A percentile compares a stretch with the other conserved stretches of the same genome.
Conservation (phyloP, 2,888 invertebrate genomes). For the Hanleya hanleyi region DNA sequence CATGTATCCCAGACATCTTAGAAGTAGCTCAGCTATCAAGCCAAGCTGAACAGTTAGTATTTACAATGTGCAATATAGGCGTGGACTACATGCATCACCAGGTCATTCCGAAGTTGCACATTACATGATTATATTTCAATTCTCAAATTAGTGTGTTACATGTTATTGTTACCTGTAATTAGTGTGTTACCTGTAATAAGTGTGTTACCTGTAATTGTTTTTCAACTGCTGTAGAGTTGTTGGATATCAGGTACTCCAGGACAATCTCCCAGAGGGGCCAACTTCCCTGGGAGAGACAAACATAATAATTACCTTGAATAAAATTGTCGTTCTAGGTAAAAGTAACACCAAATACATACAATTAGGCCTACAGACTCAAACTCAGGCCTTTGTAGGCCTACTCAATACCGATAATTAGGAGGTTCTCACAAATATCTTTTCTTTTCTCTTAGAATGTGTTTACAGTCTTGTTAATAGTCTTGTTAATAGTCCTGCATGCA, state of each 20-base stretch:
- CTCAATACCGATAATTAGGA: no score
- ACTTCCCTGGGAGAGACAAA: constrained; percentile 36
- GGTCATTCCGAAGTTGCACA: no score
- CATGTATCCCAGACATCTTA: no score
- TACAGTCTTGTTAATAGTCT: no score
- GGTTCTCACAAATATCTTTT: no score
- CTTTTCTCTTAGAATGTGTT: no score
- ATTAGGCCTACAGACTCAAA: no score
- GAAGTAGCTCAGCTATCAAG: not conserved
- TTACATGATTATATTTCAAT: no score
- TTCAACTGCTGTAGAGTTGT: constrained; percentile 19
- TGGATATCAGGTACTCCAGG: constrained; percentile 35
- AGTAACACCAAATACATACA: no score
- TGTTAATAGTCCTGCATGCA: no score
- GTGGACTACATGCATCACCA: not conserved
- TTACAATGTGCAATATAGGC: not conserved
- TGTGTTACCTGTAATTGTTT: constrained; percentile 40
- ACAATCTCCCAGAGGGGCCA: constrained; percentile 45
- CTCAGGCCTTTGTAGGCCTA: no score
- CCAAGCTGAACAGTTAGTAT: not conserved
- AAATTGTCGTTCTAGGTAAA: not conserved
- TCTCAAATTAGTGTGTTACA: not conserved
- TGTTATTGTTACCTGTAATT: not conserved
- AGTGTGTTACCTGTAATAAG: not conserved
- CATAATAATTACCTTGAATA: constrained; percentile 1